Evolutionary conservation across 2,113 vertebrate genomes (phyloP), one percentile per base, ranked within the genome.

Genomic region (Chlamydotis undulata): DNA sequence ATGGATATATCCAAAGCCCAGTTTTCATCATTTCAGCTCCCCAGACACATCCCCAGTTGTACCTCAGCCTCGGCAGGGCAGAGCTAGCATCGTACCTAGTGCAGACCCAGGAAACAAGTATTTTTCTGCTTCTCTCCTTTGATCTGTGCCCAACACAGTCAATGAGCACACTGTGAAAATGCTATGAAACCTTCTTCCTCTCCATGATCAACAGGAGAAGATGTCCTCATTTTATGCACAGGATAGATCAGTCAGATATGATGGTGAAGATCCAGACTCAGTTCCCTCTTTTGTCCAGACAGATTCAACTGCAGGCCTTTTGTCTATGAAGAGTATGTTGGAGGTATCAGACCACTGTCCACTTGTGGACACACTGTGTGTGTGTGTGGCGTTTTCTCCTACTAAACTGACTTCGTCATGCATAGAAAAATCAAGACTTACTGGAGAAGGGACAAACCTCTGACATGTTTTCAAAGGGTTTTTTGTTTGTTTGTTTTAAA

Each of bases 11-110:
- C 15, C 67, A 26, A 84, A 90, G 73, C 25, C 26, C 7, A 22
- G 1, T 67, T 94, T 76, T 41, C 29, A 49, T 29, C 3, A 65
- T 65, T 75, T 75, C 19, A 26, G 7, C 28, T 83, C 12, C 22
- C 14, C n/a, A 85, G 17, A 47, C 5, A 43, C 14, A 33, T 12
- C 1, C 6, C 14, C 14, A 53, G 59, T 33, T 0, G 0, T 19
- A 61, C 4, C 19, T 56, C 57, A 61, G 45, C 11, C 37, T 70
- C 31, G 49, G n/a, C 41, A 64, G 19, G 19, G 14, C 12, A 49
- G 33, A 75, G 56, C 10, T 52, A 31, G 9, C 7, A 5, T 13
- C 25, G 60, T 37, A 45, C 12, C 26, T 59, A 26, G 59, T 9
- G 23, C n/a, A 80, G 60, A n/a, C 2, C 11, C 12, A 49, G 29